phyloP scores from a whole-genome alignment of 2,888 invertebrate genomes.

The Griposia aprilina region DNA sequence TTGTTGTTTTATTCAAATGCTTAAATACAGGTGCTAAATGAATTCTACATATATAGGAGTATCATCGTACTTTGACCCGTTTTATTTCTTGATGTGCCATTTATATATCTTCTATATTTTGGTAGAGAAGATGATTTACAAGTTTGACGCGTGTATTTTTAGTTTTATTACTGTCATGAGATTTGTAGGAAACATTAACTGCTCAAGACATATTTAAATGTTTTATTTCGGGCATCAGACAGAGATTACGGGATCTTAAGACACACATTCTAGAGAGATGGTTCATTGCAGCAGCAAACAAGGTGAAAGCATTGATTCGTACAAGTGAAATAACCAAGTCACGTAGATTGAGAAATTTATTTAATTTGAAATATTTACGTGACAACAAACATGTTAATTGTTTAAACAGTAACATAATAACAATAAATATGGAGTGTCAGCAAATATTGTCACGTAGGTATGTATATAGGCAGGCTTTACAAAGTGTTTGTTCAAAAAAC shows the following conservation, averaged over 20 bases:
- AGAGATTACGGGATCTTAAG: conserved; percentile 23
- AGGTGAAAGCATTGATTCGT: neutral
- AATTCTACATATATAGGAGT: conserved; percentile 21
- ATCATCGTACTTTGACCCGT: conserved; percentile 19
- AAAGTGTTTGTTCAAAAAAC: conserved; percentile 2
- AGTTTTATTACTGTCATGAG: conserved; percentile 46
- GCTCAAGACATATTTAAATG: conserved; percentile 19
- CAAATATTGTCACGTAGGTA: conserved; percentile 21
- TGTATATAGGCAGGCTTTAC: conserved; percentile 4
- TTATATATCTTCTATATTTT: conserved; percentile 46
- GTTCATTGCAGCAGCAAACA: neutral
- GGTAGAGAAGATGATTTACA: conserved; percentile 50
- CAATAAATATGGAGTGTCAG: neutral
- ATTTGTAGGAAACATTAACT: conserved; percentile 42
- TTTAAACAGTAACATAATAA: neutral
- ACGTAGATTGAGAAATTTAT: neutral
- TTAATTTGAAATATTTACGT: neutral
- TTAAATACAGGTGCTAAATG: conserved; percentile 54
- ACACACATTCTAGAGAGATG: neutral
- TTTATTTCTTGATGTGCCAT: conserved; percentile 22
- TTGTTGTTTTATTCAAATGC: conserved; percentile 40
- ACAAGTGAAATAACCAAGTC: neutral
- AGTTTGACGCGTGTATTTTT: conserved; percentile 38
- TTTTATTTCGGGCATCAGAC: conserved; percentile 21
- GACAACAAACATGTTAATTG: neutral